phyloP scores from a whole-genome alignment of 2,888 invertebrate species.

The Calameuta filiformis region DNA sequence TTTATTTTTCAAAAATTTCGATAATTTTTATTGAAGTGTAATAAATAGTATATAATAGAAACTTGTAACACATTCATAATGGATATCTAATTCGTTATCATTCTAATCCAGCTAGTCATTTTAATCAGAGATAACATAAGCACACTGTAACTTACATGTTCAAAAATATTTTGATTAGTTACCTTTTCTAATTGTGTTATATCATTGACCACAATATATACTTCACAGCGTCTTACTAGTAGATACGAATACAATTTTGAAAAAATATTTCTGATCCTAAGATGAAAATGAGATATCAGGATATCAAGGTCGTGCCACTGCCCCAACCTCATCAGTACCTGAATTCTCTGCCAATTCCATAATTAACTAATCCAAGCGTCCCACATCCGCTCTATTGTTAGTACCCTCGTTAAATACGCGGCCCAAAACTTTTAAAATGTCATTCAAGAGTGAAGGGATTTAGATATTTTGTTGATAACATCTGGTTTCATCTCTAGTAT shows the following conservation, averaged over 20 bases:
- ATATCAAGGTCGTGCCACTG: not conserved
- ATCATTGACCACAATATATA: not conserved
- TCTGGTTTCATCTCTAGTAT: not conserved
- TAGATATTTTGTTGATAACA: not conserved
- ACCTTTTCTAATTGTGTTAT: not conserved
- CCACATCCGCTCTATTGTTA: slow-evolving; percentile 21
- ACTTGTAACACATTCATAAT: not conserved
- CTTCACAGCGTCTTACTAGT: no score
- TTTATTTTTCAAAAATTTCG: not conserved
- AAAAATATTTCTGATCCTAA: no score
- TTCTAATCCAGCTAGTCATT: not conserved
- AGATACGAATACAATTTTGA: no score
- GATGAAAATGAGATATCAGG: not conserved
- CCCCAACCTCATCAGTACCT: slow-evolving; percentile 16
- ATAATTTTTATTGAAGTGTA: not conserved
- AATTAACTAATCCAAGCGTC: slow-evolving; percentile 20
- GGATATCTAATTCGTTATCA: not conserved
- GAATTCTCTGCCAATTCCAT: slow-evolving; percentile 21
- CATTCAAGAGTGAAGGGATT: not conserved
- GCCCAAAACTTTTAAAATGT: not conserved
- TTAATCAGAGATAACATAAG: not conserved
- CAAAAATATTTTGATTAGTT: not conserved
- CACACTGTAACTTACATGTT: not conserved
- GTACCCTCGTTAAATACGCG: not conserved
- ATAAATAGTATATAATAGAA: not conserved